These are phyloP conservation scores for Accipiter virgatus DNA, from an alignment of 2,113 vertebrate genomes.

Conservation along the genomic window DNA sequence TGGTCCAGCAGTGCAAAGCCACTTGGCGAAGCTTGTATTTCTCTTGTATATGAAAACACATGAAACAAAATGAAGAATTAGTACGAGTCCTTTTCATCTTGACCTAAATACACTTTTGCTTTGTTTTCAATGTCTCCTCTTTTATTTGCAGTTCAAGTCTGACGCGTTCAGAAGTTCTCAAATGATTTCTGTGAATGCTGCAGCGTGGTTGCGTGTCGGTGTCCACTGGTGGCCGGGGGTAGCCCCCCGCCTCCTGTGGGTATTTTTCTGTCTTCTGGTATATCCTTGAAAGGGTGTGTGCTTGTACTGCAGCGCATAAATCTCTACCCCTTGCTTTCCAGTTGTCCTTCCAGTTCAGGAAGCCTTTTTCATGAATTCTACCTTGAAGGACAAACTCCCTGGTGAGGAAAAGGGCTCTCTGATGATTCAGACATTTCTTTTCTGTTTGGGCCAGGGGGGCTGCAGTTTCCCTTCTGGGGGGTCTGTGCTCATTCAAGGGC, in stretches of 20 bases:
- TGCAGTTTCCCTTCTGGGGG: neutral
- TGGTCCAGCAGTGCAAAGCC: neutral
- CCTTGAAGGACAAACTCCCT: neutral
- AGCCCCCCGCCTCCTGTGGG: neutral
- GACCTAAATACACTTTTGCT: neutral
- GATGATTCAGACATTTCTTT: neutral
- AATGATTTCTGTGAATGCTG: neutral
- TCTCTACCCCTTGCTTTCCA: neutral
- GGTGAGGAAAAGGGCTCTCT: neutral
- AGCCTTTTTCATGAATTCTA: neutral
- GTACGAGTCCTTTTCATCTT: neutral
- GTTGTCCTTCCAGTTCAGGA: neutral
- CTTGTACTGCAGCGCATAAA: neutral
- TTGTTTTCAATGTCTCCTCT: neutral
- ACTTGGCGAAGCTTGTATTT: neutral
- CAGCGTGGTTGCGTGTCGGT: rapidly evolving
- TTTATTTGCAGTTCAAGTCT: neutral
- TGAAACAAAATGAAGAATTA: neutral
- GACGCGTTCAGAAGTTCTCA: neutral
- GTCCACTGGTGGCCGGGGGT: neutral
- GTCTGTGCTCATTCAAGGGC: neutral
- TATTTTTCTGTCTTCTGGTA: neutral
- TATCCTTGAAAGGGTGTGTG: neutral
- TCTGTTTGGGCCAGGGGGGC: neutral
- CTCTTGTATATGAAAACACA: rapidly evolving